Evolutionary conservation across 2,797 vertebrate species (phyloP), one percentile per base, ranked within the genome.

Genomic region (Pseudopleuronectes americanus): DNA sequence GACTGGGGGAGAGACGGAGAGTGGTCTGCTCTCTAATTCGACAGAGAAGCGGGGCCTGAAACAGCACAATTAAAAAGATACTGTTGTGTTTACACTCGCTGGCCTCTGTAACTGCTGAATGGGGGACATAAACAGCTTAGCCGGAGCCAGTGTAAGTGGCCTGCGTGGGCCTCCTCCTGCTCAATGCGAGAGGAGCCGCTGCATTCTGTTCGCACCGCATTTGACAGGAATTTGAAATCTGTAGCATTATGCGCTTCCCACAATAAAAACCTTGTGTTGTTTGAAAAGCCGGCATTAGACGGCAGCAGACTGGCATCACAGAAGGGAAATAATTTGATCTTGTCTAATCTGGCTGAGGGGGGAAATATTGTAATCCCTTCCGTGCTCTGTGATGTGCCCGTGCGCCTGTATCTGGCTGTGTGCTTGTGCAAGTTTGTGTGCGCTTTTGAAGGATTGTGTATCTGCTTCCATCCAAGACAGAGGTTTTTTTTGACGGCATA

Each of bases 1-100:
- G 87, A 86, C 84, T 79, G 59, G 74, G 85, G 79, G 80, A 87
- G 77, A 84, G 81, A 84, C 77, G 73, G 87, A 87, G 88, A 87
- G 88, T 85, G 84, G 90, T 87, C 88, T 70, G 49, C 77, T 81
- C 85, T 85, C 86, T 93, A 92, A 92, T 93, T 91, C 91, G 86
- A 92, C 92, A 87, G 90, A 93, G 92, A 87, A 93, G 90, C 84
- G 68, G 88, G 88, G 84, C 90, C 92, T 68, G 83, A 92, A 92
- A 91, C 92, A 92, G 92, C 89, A 92, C 91, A 93, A 94, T 94
- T 94, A 94, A 94, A 94, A 94, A 93, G 91, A 93, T 90, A 86
- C 87, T 89, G 91, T 89, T 93, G 90, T 95, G 94, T 95, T 94
- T 92, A 94, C 93, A 94, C 90, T 93, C 68, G 86, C 92, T 82